Percentiles rank a stretch among this genome's conserved stretches.
Evolutionary conservation across 2,113 vertebrate genomes (phyloP).

Genomic region (Pachypanchax playfairii): DNA sequence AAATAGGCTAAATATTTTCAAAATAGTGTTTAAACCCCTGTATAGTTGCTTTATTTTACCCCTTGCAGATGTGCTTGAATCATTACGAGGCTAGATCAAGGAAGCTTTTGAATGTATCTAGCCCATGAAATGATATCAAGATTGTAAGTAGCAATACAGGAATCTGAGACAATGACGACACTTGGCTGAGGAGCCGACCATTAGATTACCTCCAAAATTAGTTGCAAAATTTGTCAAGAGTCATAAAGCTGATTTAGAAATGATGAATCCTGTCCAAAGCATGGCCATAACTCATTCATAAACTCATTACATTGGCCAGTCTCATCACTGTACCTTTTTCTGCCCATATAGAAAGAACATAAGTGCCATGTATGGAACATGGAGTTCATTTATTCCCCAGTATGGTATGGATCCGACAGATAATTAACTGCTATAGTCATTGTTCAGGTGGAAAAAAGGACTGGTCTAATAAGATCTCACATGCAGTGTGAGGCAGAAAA

Average conservation of each 20-base stretch:
- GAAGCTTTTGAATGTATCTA: no score
- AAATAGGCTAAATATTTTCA: no score
- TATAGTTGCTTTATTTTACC: no score
- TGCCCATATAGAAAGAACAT: conserved; percentile 62
- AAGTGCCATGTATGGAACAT: conserved; percentile 59
- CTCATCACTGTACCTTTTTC: conserved; percentile 40
- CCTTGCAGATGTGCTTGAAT: no score
- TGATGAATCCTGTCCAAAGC: conserved; percentile 24
- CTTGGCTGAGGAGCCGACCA: no score
- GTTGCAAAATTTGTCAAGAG: conserved; percentile 23
- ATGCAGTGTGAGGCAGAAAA: conserved; percentile 34
- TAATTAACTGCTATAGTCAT: conserved; percentile 73
- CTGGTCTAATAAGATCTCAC: conserved; percentile 39
- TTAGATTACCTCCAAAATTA: conserved; percentile 38
- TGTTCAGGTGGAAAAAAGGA: conserved; percentile 64
- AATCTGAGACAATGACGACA: no score
- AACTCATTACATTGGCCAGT: conserved; percentile 69
- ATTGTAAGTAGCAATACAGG: no score
- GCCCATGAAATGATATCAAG: no score
- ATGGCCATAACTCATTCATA: conserved; percentile 68
- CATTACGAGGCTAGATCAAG: no score
- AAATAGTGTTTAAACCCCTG: no score
- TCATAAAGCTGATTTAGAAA: conserved; percentile 48
- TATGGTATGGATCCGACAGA: conserved; percentile 70
- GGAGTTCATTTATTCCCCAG: conserved; percentile 67